Conservation (phyloP, 2,113 vertebrate species). For the Megalops atlanticus region DNA sequence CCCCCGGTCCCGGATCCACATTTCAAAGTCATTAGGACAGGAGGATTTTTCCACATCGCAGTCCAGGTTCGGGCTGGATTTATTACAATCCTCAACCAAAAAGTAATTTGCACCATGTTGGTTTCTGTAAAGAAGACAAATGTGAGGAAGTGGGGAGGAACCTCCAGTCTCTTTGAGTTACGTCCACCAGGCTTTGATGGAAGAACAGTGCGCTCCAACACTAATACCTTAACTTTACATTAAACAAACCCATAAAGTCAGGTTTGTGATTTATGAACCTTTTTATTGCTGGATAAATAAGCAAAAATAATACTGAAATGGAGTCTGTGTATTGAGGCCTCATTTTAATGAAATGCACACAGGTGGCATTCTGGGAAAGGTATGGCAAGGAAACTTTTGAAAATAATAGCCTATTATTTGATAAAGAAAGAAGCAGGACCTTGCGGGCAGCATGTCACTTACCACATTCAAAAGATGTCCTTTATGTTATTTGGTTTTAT, state of each 20-base stretch:
- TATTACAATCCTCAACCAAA: slow-evolving; percentile 64
- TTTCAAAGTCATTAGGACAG: slow-evolving; percentile 17
- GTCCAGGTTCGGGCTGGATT: slow-evolving; percentile 61
- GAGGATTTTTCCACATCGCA: slow-evolving; percentile 55
- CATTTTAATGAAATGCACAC: not conserved
- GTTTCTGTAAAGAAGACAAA: no score
- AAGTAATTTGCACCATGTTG: slow-evolving; percentile 71
- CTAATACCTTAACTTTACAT: slow-evolving; percentile 48
- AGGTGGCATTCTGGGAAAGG: not conserved
- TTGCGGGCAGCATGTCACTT: not conserved
- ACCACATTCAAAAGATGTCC: not conserved
- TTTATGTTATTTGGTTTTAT: no score
- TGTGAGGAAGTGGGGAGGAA: slow-evolving; percentile 40
- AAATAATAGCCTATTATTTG: no score
- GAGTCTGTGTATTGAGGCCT: no score
- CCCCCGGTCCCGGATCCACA: slow-evolving; percentile 52
- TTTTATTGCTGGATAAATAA: slow-evolving; percentile 58
- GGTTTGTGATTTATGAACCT: slow-evolving; percentile 67
- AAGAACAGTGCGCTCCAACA: slow-evolving; percentile 58
- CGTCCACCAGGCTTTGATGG: slow-evolving; percentile 55
- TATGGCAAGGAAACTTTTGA: not conserved
- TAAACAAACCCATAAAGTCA: slow-evolving; percentile 54
- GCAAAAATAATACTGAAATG: no score
- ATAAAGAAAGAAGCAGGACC: no score
- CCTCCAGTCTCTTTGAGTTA: slow-evolving; percentile 43